Base-by-base conservation (phyloP, 1,140 invertebrate genomes). In the Mesaphorura yosii region DNA sequence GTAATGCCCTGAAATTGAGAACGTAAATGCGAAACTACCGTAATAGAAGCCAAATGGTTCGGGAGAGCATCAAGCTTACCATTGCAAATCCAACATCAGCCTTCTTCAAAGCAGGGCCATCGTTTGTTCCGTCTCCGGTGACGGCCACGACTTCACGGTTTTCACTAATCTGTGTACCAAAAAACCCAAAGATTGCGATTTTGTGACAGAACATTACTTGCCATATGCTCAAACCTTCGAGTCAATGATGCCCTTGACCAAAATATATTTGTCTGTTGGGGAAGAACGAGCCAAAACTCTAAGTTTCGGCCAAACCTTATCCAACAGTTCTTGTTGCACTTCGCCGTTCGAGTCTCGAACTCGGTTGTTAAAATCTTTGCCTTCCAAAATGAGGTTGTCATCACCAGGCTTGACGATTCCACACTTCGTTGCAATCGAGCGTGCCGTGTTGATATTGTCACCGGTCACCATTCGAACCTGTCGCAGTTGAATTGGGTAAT, bases 391-490 rank as follows among this genome's bases (percentile, higher is more conserved):
- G 20, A 98, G 79, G 70, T 91, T 96, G 68, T 96, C 90, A 65
- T 96, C 91, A 55, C 83, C 86, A 19, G 90, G 87, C 65, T 84
- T 86, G 14, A 98, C 70, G 63, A 99, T 98, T 39, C 95, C 95
- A 73, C 95, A 99, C 70, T 98, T 96, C 48, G 84, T 76, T 17
- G 95, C 92, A 66, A 99, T 99, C 26, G 94, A 98, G 49, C 92
- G 79, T 23, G 95, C 94, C 31, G 95, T 98, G 75, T 98, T 98
- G 49, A 98, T 83, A 72, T 99, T 98, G 73, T 99, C 95, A 55
- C 95, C 95, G 17, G 96, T 98, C 27, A 99, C 95, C 95, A 99
- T 99, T 48, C 96, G 78, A 4, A 99, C n/a, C n/a, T n/a, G n/a
- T n/a, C n/a, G n/a, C n/a, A n/a, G n/a, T n/a, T n/a, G n/a, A n/a